Evolutionary conservation across 2,888 invertebrate genomes (phyloP).

Genomic region (Colostygia pectinataria): DNA sequence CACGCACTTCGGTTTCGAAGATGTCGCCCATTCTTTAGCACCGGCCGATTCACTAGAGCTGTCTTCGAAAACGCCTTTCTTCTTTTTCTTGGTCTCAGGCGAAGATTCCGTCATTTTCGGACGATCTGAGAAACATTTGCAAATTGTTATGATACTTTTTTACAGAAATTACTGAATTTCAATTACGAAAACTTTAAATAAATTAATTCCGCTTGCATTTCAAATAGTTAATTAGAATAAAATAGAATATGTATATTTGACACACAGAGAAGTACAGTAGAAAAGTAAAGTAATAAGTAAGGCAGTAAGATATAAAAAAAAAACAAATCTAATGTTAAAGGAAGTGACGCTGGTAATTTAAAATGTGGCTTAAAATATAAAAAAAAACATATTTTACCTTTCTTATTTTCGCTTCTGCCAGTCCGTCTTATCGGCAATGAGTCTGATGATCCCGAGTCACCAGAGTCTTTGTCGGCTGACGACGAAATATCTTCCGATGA

Average conservation of each 20-base stretch:
- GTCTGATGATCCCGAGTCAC: constrained; percentile 64
- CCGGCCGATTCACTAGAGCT: constrained; percentile 73
- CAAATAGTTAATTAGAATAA: no score
- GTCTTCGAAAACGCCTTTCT: constrained; percentile 67
- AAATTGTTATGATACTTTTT: background rate
- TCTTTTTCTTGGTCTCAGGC: constrained; percentile 74
- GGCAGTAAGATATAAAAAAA: no score
- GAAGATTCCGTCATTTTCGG: constrained; percentile 69
- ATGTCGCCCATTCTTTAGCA: constrained; percentile 63
- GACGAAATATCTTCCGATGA: constrained; percentile 76
- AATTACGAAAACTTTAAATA: no score
- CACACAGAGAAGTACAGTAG: no score
- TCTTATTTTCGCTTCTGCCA: constrained; percentile 56
- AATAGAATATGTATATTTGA: no score
- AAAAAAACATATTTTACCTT: constrained; percentile 48
- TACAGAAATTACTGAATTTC: no score
- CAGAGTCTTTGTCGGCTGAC: constrained; percentile 64
- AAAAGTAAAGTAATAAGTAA: no score
- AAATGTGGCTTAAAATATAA: background rate
- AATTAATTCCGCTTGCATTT: no score
- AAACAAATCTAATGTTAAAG: no score
- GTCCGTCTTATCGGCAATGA: constrained; percentile 67
- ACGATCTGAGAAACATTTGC: constrained; percentile 50
- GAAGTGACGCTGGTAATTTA: no score
- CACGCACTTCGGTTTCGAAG: constrained; percentile 41